Evolutionary conservation across 2,888 invertebrate species (phyloP).

Genomic region (Agapostemon virescens): DNA sequence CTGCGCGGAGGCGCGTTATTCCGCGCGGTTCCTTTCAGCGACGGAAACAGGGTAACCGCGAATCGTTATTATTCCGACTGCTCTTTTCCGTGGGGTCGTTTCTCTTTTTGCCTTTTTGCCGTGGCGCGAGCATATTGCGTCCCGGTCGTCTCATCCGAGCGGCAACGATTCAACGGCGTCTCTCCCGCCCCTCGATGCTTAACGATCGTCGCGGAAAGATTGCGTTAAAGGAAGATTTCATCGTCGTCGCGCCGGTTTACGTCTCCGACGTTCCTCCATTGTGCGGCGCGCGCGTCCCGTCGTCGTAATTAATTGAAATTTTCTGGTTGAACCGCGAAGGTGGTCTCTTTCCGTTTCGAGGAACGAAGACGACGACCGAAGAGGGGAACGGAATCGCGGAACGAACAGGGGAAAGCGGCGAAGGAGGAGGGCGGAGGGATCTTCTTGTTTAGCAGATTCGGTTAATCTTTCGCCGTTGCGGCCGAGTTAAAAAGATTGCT

Average conservation of each 20-base stretch:
- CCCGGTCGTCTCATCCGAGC: not conserved
- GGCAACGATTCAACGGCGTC: slow-evolving; percentile 1
- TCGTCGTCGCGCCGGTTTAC: not conserved
- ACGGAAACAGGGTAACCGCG: not conserved
- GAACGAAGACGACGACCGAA: not conserved
- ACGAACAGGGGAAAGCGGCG: not conserved
- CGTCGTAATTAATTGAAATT: slow-evolving; percentile 23
- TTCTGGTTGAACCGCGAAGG: not conserved
- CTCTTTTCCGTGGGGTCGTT: not conserved
- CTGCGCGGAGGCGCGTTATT: not conserved
- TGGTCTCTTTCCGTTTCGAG: no score
- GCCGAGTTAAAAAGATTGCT: slow-evolving; percentile 34
- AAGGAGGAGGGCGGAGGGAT: not conserved
- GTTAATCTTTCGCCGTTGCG: slow-evolving; percentile 34
- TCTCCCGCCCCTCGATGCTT: not conserved
- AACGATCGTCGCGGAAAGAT: slow-evolving; percentile 20
- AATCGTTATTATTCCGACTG: slow-evolving; percentile 6
- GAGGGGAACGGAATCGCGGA: no score
- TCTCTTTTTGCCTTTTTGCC: not conserved
- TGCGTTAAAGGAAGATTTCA: slow-evolving; percentile 9
- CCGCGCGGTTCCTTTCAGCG: not conserved
- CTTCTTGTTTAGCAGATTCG: slow-evolving; percentile 38
- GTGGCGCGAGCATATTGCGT: not conserved
- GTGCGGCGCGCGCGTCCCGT: not conserved
- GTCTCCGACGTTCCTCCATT: not conserved